phyloP scores from a whole-genome alignment of 2,113 vertebrate genomes.

The Larimichthys polyactis region DNA sequence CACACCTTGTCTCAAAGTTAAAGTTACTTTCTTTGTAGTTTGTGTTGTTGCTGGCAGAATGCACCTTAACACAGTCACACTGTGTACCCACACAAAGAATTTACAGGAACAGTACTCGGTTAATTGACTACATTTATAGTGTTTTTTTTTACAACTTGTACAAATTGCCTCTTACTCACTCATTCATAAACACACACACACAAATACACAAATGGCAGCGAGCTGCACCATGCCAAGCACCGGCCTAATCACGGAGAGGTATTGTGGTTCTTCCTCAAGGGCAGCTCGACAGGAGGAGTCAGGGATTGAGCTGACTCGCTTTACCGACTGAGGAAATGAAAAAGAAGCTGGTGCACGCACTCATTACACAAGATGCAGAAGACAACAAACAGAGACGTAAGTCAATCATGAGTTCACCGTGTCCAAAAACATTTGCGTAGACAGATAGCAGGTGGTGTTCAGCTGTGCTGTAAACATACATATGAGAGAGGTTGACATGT shows the following conservation, averaged over 20 bases:
- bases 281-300: background rate
- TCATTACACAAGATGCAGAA: no score
- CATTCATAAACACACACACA: no score
- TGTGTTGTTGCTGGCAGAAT: background rate
- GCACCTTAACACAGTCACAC: background rate
- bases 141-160: no score
- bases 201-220: no score
- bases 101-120: background rate
- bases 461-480: background rate
- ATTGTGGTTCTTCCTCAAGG: background rate
- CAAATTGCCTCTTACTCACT: no score
- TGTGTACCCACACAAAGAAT: background rate
- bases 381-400: no score
- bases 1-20: background rate
- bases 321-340: no score
- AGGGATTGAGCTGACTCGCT: no score
- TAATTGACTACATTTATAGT: background rate
- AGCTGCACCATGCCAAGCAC: no score
- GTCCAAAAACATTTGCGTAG: background rate
- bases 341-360: no score
- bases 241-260: background rate
- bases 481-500: background rate
- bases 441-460: no score
- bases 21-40: background rate
- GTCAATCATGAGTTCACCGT: background rate